Conservation (phyloP, 2,797 vertebrate species). For the Galaxias olidus region DNA sequence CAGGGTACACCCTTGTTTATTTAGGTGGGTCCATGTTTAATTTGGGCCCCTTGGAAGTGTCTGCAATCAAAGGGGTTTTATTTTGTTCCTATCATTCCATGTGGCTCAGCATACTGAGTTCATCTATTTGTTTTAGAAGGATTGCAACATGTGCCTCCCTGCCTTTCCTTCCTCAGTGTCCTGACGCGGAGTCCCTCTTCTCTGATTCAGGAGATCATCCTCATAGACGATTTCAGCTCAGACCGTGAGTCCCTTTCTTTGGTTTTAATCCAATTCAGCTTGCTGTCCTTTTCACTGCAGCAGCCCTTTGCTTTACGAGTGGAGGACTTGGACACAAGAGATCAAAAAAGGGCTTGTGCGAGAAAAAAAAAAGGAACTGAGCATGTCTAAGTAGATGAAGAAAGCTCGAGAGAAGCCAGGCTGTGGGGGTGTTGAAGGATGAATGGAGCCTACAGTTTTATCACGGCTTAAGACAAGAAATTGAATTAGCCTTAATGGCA, state of each 20-base stretch:
- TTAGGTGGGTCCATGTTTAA: no score
- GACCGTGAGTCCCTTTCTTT: constrained; percentile 82
- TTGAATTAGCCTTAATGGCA: constrained; percentile 3
- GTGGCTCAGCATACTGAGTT: neutral
- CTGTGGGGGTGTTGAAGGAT: constrained; percentile 7
- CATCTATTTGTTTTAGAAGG: neutral
- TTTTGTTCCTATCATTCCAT: neutral
- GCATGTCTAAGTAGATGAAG: constrained; percentile 1
- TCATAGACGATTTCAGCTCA: constrained; percentile 97
- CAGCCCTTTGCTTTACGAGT: neutral
- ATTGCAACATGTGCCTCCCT: neutral
- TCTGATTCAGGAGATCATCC: constrained; percentile 93
- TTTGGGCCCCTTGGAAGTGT: no score
- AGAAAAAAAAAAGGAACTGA: neutral
- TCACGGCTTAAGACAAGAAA: constrained; percentile 1
- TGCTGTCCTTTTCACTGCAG: neutral
- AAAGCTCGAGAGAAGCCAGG: neutral
- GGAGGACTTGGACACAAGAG: neutral
- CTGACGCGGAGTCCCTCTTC: constrained; percentile 86
- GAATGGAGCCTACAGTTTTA: neutral
- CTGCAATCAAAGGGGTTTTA: neutral
- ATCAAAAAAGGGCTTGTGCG: no score
- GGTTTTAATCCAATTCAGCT: neutral
- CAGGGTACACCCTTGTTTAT: no score
- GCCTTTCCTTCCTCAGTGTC: constrained; percentile 73